Evolutionary conservation across 2,113 vertebrate genomes (phyloP), one percentile per base, ranked within the genome.

Genomic region (Canis aureus): DNA sequence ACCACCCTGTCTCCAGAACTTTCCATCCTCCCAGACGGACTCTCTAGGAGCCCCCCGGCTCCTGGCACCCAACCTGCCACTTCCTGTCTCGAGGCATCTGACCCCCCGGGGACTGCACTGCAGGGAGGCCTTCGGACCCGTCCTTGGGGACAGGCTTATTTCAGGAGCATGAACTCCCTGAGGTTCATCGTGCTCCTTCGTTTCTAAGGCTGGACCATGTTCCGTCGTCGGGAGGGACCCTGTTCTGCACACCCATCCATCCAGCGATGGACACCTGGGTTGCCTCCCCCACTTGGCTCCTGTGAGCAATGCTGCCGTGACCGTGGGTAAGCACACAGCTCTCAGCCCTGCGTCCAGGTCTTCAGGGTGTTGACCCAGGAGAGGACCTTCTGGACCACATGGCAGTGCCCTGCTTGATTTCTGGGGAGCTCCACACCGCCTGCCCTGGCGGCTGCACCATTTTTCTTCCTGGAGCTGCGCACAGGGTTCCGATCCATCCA

Each of bases 321-420:
- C 2, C 1, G 4, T 4, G 16, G 1, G 1, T 6, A 5, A 12
- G 0, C 5, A 7, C 8, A 8, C 8, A 0, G 9, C 53, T 53
- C 51, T 1, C 1, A 49, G 76, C 16, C 11, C 57, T 9, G 16
- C 15, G 38, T 57, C 27, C 55, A 3, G 5, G 1, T 20, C 32
- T 27, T 53, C 11, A 0, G 22, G 85, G 64, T 11, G 5, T 2
- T 53, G 32, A 17, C 27, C 22, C 55, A 55, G 55, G 29, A 13
- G 27, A 12, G 64, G 64, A 66, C 12, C 64, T 27, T 25, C 25
- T 64, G 62, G 25, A 27, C 62, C 62, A 1, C 9, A 1, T 4
- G 62, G 62, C 27, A 11, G 25, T 12, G 20, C 59, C 19, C 20
- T 13, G 64, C 64, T 29, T 27, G 25, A 66, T 66, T 12, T 66